Evolutionary conservation across 1,140 invertebrate species (phyloP).

Genomic region (Hylaeus anthracinus): DNA sequence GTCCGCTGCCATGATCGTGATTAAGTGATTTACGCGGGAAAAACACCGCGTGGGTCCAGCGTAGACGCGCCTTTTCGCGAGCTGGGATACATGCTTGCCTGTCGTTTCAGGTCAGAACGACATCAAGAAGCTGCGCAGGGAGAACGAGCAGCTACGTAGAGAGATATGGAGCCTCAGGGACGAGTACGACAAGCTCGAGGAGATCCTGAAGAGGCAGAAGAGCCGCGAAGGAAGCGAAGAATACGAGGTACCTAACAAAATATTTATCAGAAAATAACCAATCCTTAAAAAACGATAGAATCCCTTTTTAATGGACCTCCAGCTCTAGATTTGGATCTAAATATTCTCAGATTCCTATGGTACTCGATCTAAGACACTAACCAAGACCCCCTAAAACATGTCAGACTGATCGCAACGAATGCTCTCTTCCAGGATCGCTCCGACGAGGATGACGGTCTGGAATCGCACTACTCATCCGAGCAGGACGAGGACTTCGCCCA

Average conservation of each 20-base stretch:
- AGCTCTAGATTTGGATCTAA: no score
- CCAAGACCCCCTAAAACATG: no score
- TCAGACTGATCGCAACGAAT: background rate
- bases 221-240: conserved; percentile 81
- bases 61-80: background rate
- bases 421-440: conserved; percentile 77
- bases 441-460: conserved; percentile 70
- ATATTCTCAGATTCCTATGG: no score
- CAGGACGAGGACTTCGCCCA: conserved; percentile 70
- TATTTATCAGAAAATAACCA: background rate
- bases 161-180: conserved; percentile 93
- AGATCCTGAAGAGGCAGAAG: conserved; percentile 85
- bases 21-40: conserved; percentile 63
- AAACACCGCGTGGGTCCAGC: background rate
- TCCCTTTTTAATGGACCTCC: no score
- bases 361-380: no score
- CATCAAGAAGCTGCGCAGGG: conserved; percentile 91
- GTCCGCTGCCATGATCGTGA: conserved; percentile 54
- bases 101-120: conserved; percentile 89
- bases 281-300: no score
- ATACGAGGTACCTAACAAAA: conserved; percentile 71
- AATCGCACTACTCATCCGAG: conserved; percentile 69
- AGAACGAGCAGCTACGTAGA: conserved; percentile 92
- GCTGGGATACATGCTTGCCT: background rate
- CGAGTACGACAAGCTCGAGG: conserved; percentile 92